Conservation (phyloP, 2,888 invertebrate genomes). For the Leptothorax acervorum region DNA sequence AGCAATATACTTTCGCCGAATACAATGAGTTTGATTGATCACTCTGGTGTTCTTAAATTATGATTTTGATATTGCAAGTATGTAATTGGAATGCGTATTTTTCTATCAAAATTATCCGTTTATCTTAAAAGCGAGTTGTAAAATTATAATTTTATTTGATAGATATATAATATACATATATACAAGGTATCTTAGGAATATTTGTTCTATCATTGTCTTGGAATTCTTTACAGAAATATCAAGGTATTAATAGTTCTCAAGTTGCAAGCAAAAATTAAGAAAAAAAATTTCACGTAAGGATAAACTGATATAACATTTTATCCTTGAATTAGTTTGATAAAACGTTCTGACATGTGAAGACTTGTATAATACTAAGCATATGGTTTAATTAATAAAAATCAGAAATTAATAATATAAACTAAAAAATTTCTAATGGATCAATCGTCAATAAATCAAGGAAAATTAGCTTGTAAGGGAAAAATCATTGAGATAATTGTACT, state of each 20-base stretch:
- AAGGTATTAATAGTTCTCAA: neutral
- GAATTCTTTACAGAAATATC: neutral
- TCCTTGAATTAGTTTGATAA: conserved; percentile 10
- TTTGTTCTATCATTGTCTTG: neutral
- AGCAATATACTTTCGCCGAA: neutral
- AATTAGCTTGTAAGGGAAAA: conserved; percentile 11
- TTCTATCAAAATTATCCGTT: neutral
- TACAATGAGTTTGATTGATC: neutral
- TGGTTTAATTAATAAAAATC: neutral
- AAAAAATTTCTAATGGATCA: neutral
- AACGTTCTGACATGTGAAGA: neutral
- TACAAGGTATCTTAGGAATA: neutral
- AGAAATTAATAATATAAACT: neutral
- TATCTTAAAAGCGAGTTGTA: neutral
- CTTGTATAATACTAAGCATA: neutral
- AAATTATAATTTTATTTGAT: conserved; percentile 1
- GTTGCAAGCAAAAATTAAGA: too few relatives aligned
- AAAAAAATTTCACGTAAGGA: too few relatives aligned
- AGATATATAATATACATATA: neutral
- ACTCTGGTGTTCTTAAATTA: neutral
- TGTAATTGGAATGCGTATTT: neutral
- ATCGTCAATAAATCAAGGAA: neutral
- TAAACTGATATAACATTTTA: neutral
- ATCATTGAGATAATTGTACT: neutral
- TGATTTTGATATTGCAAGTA: neutral